phyloP scores from a whole-genome alignment of 2,888 invertebrate species.

The Patella pellucida region DNA sequence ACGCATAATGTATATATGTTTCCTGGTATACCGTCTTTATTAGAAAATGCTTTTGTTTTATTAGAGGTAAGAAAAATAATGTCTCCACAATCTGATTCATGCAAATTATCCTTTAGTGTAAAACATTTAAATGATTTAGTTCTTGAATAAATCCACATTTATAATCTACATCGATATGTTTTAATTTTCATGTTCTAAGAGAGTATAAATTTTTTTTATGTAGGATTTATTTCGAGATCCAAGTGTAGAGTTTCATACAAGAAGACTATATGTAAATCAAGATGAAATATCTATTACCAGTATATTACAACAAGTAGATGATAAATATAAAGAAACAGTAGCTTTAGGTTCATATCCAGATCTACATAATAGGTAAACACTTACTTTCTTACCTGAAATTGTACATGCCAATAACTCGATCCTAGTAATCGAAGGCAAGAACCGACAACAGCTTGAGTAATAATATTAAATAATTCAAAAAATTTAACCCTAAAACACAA shows the following conservation, averaged over 20 bases:
- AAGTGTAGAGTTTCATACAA: slow-evolving; percentile 56
- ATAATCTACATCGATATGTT: not conserved
- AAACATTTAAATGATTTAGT: not conserved
- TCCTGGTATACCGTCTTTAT: slow-evolving; percentile 79
- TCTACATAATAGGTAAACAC: slow-evolving; percentile 70
- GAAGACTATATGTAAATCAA: slow-evolving; percentile 65
- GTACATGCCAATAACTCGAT: too few relatives aligned
- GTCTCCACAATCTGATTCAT: not conserved
- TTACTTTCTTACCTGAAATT: not conserved
- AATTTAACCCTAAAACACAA: too few relatives aligned
- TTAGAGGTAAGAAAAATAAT: slow-evolving; percentile 59
- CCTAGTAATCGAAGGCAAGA: too few relatives aligned
- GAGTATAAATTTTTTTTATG: slow-evolving; percentile 36
- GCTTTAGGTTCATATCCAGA: slow-evolving; percentile 77
- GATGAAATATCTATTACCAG: slow-evolving; percentile 72
- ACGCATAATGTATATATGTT: slow-evolving; percentile 80
- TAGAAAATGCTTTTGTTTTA: slow-evolving; percentile 71
- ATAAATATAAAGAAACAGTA: slow-evolving; percentile 72
- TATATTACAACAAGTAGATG: slow-evolving; percentile 72
- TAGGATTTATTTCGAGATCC: slow-evolving; percentile 67
- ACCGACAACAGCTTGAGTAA: too few relatives aligned
- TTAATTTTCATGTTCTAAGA: not conserved
- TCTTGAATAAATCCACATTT: not conserved
- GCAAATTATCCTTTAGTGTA: not conserved
- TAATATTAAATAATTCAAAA: too few relatives aligned